Percentiles rank a stretch among this genome's conserved stretches.
Evolutionary conservation across 2,113 vertebrate genomes (phyloP).

Genomic region (Carlito syrichta): DNA sequence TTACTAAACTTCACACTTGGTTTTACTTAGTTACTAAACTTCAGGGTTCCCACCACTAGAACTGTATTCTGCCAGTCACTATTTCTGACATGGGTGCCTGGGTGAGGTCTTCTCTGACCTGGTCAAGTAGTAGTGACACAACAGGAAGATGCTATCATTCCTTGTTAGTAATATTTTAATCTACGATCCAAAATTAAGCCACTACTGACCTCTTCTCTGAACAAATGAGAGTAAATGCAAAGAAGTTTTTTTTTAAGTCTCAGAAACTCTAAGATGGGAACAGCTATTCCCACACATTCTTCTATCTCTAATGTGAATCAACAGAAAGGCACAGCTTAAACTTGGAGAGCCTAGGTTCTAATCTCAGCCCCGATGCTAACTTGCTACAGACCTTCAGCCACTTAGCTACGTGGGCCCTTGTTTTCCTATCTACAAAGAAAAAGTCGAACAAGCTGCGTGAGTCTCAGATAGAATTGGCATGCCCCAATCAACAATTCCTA

Average conservation of each 20-base stretch:
- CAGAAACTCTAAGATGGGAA: not conserved
- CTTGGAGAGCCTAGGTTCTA: not conserved
- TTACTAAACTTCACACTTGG: not conserved
- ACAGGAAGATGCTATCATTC: not conserved
- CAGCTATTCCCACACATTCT: not conserved
- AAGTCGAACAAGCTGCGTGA: not conserved
- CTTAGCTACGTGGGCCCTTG: not conserved
- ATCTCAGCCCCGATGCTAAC: not conserved
- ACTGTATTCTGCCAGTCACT: not conserved
- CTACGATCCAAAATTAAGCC: not conserved
- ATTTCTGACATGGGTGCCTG: not conserved
- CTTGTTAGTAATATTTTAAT: not conserved
- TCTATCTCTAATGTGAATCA: not conserved
- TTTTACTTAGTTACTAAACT: not conserved
- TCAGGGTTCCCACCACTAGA: not conserved
- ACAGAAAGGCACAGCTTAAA: not conserved
- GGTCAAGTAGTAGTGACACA: not conserved
- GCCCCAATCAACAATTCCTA: not conserved
- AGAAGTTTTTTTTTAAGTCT: not conserved
- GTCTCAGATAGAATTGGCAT: not conserved
- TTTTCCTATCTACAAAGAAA: constrained; percentile 7
- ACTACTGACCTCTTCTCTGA: not conserved
- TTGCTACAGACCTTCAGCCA: not conserved
- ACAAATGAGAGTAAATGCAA: not conserved
- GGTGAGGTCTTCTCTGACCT: not conserved